Base-by-base conservation (phyloP, 2,888 invertebrate genomes). In the Trachelus troglodyta region DNA sequence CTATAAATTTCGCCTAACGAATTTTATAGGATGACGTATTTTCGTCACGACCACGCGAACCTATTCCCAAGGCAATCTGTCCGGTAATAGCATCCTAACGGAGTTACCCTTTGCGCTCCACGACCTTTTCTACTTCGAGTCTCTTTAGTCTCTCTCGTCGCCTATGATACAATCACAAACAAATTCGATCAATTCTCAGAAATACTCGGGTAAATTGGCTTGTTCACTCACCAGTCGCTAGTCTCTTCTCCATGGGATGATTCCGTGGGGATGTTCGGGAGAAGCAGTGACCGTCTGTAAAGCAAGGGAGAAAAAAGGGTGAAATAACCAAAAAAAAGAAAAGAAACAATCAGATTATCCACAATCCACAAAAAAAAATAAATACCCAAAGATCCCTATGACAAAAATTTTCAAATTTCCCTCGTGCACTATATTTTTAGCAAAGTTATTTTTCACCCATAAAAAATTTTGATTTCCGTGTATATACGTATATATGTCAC, bases 21-120 rank as follows among this genome's bases (percentile, higher is more conserved):
- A 84, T 82, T 81, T 81, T 77, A 82, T 83, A 69, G 56, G 9
- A 34, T 69, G 77, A 80, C 79, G 81, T 80, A 82, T 83, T 83
- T 83, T 81, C 79, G 81, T 81, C 79, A 79, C 77, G 82, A 77
- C 81, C 79, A 81, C 81, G 76, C 80, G 79, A 83, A 82, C 82
- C 83, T 85, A 85, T 85, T 85, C 85, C 83, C 84, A 81, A 83
- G 83, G 83, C 84, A 85, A 85, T 85, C 84, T 84, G 83, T 79
- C 77, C 83, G 80, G 83, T 85, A 83, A 84, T 85, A 84, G 83
- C 82, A 79, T 81, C 77, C 81, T 85, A 85, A 85, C 83, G 78
- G 79, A 81, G 81, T 85, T 85, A 85, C 82, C 83, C 82, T 83
- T 83, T 83, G 79, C 81, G 82, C 79, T 74, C 80, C 69, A 71